These are phyloP conservation scores for Sarcophaga caerulescens DNA, from an alignment of 2,888 invertebrate species.

Conservation along the genomic window DNA sequence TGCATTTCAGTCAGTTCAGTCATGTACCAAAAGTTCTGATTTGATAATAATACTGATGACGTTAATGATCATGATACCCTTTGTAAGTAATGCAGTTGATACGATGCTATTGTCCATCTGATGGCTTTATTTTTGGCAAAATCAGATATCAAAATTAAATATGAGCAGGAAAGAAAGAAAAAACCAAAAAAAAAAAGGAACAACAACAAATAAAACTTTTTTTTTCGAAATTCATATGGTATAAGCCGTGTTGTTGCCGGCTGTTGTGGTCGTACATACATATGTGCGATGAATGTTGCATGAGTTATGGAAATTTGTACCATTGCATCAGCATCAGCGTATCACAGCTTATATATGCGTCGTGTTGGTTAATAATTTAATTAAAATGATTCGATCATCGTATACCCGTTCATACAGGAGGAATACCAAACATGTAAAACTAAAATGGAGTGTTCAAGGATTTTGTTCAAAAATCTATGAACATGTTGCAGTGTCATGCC, in stretches of 20 bases:
- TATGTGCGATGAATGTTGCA: slow-evolving; percentile 26
- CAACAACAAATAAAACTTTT: not conserved
- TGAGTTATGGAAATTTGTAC: not conserved
- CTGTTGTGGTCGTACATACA: not conserved
- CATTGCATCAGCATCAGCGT: no score
- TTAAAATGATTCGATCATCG: no score
- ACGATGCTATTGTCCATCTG: not conserved
- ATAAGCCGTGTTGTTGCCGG: not conserved
- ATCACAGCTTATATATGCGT: no score
- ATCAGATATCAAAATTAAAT: slow-evolving; percentile 26
- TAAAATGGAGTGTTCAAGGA: no score
- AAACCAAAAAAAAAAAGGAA: not conserved
- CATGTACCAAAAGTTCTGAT: not conserved
- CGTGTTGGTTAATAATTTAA: no score
- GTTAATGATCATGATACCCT: slow-evolving; percentile 12
- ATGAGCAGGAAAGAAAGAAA: not conserved
- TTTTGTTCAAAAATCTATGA: no score
- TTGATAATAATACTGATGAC: not conserved
- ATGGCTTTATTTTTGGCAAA: not conserved
- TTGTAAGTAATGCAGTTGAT: not conserved
- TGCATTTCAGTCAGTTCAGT: not conserved
- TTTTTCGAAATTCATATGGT: not conserved
- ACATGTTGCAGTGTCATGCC: no score
- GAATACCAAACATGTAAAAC: no score
- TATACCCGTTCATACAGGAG: no score